Conservation (phyloP, 2,113 vertebrate species). For the Amazona vittata region DNA sequence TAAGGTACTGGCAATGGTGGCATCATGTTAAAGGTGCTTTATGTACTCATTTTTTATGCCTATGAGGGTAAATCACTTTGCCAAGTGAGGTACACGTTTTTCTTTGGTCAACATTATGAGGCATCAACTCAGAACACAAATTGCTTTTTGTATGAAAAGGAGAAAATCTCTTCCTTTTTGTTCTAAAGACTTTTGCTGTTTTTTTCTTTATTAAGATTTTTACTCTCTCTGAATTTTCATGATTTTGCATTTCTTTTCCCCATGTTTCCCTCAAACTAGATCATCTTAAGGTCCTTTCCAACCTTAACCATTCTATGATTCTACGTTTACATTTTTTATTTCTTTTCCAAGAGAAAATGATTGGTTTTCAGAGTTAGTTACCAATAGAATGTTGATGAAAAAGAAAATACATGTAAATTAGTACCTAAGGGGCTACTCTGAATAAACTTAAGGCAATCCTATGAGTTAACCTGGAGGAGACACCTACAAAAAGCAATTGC, state of each 20-base stretch:
- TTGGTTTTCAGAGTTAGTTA: neutral
- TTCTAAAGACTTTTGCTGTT: neutral
- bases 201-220: neutral
- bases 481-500: neutral
- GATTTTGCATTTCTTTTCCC: neutral
- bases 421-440: neutral
- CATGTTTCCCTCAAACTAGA: neutral
- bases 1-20: neutral
- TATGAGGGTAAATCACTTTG: neutral
- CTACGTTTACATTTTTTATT: neutral
- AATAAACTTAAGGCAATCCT: neutral
- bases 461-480: neutral
- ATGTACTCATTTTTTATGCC: neutral
- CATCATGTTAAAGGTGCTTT: neutral
- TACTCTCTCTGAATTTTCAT: neutral
- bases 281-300: neutral
- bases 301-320: neutral
- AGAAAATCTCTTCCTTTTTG: neutral
- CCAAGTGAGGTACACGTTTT: neutral
- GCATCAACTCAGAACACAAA: neutral
- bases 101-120: neutral
- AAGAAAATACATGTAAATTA: neutral
- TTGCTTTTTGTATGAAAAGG: neutral
- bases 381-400: neutral
- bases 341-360: neutral